phyloP scores from a whole-genome alignment of 2,797 vertebrate species.

The Acrossocheilus wenchowensis region DNA sequence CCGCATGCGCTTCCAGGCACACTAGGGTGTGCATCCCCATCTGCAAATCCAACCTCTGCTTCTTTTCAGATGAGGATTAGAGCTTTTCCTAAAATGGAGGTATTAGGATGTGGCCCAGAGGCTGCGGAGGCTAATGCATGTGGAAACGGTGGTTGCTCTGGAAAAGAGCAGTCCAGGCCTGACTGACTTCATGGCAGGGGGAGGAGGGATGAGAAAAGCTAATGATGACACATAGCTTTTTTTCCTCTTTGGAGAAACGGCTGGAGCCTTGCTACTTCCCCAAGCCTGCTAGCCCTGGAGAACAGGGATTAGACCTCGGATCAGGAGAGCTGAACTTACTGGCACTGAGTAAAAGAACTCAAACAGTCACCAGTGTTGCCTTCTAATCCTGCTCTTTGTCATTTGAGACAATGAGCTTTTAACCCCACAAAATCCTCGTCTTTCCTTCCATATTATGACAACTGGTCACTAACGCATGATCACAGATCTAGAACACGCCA shows the following conservation, averaged over 20 bases:
- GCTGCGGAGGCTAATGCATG: slow-evolving; percentile 70
- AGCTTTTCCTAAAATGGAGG: slow-evolving; percentile 70
- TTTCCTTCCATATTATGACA: slow-evolving; percentile 71
- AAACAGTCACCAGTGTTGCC: slow-evolving; percentile 69
- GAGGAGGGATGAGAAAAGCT: slow-evolving; percentile 71
- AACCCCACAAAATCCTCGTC: slow-evolving; percentile 66
- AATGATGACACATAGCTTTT: slow-evolving; percentile 74
- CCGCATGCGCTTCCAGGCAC: slow-evolving; percentile 28
- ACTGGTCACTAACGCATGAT: slow-evolving; percentile 72
- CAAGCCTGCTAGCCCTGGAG: slow-evolving; percentile 64
- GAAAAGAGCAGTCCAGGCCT: slow-evolving; percentile 76
- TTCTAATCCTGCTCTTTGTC: slow-evolving; percentile 74
- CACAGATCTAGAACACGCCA: slow-evolving; percentile 68
- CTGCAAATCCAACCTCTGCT: slow-evolving; percentile 63
- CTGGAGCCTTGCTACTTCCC: slow-evolving; percentile 69
- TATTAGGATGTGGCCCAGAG: slow-evolving; percentile 73
- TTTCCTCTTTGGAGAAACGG: slow-evolving; percentile 66
- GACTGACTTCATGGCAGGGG: slow-evolving; percentile 65
- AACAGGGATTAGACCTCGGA: slow-evolving; percentile 76
- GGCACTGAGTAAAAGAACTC: slow-evolving; percentile 67
- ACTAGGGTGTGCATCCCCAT: slow-evolving; percentile 65
- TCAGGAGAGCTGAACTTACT: slow-evolving; percentile 72
- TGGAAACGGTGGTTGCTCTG: slow-evolving; percentile 69
- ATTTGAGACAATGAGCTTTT: slow-evolving; percentile 76
- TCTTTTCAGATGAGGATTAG: slow-evolving; percentile 77